These are phyloP conservation scores for Octopus sinensis DNA, from an alignment of 1,140 invertebrate genomes.

Conservation along the genomic window DNA sequence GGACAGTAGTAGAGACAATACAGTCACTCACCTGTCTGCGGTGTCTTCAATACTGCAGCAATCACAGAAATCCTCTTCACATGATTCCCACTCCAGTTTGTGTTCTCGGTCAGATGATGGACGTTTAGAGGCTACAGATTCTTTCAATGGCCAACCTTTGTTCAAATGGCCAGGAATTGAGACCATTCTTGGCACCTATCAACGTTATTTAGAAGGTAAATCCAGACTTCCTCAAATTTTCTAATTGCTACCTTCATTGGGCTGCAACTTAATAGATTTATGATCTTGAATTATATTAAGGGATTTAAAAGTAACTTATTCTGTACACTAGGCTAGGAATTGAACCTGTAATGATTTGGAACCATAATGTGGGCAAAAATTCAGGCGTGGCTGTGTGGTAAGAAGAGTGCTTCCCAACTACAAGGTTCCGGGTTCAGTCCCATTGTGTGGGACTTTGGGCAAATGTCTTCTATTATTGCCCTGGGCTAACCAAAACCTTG, in stretches of 20 bases:
- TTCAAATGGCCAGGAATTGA: conserved; percentile 50
- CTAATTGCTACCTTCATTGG: not conserved
- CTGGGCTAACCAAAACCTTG: too few relatives aligned
- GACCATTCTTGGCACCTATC: conserved; percentile 55
- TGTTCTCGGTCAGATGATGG: not conserved
- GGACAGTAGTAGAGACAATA: not conserved
- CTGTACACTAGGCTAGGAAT: not conserved
- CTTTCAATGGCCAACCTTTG: conserved; percentile 2
- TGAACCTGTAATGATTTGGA: not conserved
- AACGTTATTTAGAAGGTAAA: conserved; percentile 53
- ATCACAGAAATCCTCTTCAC: not conserved
- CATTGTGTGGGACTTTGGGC: too few relatives aligned
- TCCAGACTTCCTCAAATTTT: not conserved
- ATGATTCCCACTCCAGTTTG: not conserved
- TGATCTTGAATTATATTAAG: not conserved
- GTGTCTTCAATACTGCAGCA: not conserved
- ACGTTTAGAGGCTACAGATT: not conserved
- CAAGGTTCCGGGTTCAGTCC: too few relatives aligned
- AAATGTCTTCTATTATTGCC: too few relatives aligned
- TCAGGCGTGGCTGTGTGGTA: too few relatives aligned
- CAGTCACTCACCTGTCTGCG: not conserved
- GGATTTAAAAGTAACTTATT: not conserved
- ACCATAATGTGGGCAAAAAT: too few relatives aligned
- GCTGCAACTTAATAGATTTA: not conserved
- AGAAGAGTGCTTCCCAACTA: too few relatives aligned